Conservation (phyloP, 1,140 invertebrate genomes). For the Caenorhabditis inopinata region DNA sequence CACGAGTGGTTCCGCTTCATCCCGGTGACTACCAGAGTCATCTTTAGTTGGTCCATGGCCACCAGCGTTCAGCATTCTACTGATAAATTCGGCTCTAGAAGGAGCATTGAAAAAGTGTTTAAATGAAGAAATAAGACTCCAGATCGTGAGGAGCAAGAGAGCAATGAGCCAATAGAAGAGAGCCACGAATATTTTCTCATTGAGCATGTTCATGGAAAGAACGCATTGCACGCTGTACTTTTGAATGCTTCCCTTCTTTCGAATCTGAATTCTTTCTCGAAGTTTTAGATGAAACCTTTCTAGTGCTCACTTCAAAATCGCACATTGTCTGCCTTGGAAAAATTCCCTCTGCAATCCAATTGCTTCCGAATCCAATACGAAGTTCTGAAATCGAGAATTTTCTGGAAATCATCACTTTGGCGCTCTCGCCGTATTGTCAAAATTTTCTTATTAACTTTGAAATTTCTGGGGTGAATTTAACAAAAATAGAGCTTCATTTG, state of each 20-base stretch:
- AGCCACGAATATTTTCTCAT: conserved; percentile 58
- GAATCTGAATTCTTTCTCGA: conserved; percentile 7
- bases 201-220: conserved; percentile 58
- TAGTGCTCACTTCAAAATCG: conserved; percentile 52
- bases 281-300: neutral
- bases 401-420: no score
- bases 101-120: neutral
- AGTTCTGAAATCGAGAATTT: conserved; percentile 37
- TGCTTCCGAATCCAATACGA: conserved; percentile 32
- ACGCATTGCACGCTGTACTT: conserved; percentile 58
- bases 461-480: no score
- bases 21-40: neutral
- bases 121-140: neutral
- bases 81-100: neutral
- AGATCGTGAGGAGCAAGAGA: conserved; percentile 7
- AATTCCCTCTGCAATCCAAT: conserved; percentile 54
- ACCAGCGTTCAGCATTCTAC: neutral
- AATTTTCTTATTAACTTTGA: no score
- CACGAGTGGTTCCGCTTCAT: neutral
- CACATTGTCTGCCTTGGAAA: conserved; percentile 60
- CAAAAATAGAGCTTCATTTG: no score
- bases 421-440: no score
- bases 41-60: neutral
- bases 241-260: conserved; percentile 42
- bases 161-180: conserved; percentile 53